Conservation (phyloP, 2,888 invertebrate species). For the Sturmia bella region DNA sequence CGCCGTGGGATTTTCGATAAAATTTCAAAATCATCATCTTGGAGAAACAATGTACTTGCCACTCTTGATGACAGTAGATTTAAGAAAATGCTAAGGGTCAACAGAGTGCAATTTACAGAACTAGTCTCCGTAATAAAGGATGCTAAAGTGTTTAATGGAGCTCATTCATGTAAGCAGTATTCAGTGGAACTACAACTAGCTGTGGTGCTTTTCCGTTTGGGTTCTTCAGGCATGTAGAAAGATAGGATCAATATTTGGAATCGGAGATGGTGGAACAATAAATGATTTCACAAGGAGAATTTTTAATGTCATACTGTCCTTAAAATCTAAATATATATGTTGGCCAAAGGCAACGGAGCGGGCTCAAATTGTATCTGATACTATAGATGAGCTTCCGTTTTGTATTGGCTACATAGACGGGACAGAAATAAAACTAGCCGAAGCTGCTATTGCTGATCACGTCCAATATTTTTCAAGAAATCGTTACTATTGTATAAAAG, state of each 20-base stretch:
- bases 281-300: conserved; percentile 3
- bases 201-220: too few species aligned
- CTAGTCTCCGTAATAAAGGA: conserved; percentile 3
- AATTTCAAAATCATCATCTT: too few species aligned
- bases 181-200: conserved; percentile 7
- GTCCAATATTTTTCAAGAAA: conserved; percentile 18
- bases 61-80: conserved; percentile 6
- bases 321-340: conserved; percentile 16
- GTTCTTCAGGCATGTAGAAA: conserved; percentile 19
- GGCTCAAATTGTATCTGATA: conserved; percentile 1
- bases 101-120: background rate
- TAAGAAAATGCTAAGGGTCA: conserved; percentile 13
- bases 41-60: conserved; percentile 14
- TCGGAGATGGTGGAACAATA: conserved; percentile 22
- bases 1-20: too few species aligned
- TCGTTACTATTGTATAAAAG: background rate
- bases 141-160: background rate
- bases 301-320: background rate
- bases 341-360: conserved; percentile 24
- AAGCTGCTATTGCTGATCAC: conserved; percentile 10
- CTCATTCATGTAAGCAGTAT: conserved; percentile 26
- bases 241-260: conserved; percentile 9
- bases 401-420: conserved; percentile 29
- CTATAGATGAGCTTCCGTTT: conserved; percentile 23
- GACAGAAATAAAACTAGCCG: conserved; percentile 33